phyloP scores from a whole-genome alignment of 2,888 invertebrate genomes.

The Arenicola marina region DNA sequence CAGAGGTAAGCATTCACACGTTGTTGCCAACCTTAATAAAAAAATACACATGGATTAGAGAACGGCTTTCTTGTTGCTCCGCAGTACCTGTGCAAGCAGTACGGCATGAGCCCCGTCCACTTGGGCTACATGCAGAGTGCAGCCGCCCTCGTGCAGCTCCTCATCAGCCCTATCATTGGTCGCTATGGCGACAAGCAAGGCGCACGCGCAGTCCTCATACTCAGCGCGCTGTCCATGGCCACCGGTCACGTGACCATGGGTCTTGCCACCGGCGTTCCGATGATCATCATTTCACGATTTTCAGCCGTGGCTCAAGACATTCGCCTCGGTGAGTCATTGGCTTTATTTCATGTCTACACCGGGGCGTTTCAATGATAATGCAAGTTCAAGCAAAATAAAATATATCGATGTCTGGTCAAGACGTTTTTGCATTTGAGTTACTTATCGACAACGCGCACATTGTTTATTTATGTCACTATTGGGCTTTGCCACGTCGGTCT shows the following conservation, averaged over 20 bases:
- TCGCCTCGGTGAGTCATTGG: neutral
- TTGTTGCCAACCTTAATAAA: too few species aligned
- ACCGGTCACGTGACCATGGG: slow-evolving; percentile 1
- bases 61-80: neutral
- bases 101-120: neutral
- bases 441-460: too few species aligned
- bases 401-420: neutral
- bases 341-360: too few species aligned
- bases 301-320: neutral
- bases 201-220: neutral
- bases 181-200: neutral
- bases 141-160: neutral
- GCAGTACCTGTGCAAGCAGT: neutral
- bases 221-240: neutral
- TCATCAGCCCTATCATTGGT: neutral
- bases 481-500: too few species aligned
- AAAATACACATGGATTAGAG: too few species aligned
- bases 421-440: neutral
- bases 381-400: neutral
- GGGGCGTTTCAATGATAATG: too few species aligned
- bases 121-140: neutral
- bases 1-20: too few species aligned
- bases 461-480: too few species aligned
- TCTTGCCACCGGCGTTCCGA: neutral
- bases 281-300: neutral